Evolutionary conservation across 2,797 vertebrate genomes (phyloP).

Genomic region (Coluber constrictor): DNA sequence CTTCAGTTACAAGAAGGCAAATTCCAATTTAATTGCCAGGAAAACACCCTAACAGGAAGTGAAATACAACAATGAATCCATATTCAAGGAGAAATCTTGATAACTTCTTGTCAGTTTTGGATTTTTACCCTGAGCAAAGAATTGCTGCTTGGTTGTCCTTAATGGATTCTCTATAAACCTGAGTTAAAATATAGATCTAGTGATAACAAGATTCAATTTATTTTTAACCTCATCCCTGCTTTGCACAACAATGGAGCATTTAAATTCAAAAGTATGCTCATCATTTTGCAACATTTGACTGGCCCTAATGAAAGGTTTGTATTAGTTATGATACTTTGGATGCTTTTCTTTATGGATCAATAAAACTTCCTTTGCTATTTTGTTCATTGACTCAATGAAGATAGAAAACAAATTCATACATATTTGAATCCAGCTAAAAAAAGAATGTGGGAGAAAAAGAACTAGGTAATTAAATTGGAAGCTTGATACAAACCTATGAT

Average conservation of each 20-base stretch:
- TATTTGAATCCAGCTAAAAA: background rate
- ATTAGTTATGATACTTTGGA: background rate
- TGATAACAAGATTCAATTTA: background rate
- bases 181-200: background rate
- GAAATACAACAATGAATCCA: background rate
- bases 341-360: background rate
- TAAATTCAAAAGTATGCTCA: background rate
- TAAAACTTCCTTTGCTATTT: background rate
- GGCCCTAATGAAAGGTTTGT: background rate
- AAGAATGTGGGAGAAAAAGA: background rate
- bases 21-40: background rate
- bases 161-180: background rate
- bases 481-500: background rate
- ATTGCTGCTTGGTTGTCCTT: background rate
- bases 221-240: background rate
- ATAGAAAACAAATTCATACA: background rate
- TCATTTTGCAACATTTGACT: background rate
- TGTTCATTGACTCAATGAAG: background rate
- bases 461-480: background rate
- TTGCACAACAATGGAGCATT: background rate
- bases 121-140: background rate
- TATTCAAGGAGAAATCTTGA: background rate
- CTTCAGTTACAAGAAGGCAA: background rate
- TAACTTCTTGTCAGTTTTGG: background rate
- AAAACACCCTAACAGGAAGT: background rate